Conservation (phyloP, 2,113 vertebrate species). For the Genyomyrus donnyi region DNA sequence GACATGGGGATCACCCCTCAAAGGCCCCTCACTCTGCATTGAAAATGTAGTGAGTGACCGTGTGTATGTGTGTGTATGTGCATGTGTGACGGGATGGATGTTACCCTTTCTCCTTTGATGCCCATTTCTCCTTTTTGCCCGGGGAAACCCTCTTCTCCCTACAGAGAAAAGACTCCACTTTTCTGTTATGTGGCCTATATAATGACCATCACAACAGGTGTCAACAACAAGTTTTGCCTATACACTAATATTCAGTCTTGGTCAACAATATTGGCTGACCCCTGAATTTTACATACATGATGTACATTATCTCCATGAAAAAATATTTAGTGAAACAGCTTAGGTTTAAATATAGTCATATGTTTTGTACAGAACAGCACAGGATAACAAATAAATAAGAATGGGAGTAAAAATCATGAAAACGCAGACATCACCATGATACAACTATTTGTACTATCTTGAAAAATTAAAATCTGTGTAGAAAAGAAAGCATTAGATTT, state of each 20-base stretch:
- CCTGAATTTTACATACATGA: background rate
- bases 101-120: constrained; percentile 74
- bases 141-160: constrained; percentile 89
- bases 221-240: background rate
- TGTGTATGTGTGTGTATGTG: too few relatives aligned
- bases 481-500: background rate
- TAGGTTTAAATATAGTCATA: background rate
- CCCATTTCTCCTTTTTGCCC: constrained; percentile 84
- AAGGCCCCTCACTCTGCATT: background rate
- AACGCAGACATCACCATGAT: background rate
- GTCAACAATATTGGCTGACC: background rate
- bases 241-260: background rate
- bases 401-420: background rate
- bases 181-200: background rate
- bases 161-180: constrained; percentile 2
- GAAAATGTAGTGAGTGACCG: background rate
- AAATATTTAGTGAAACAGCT: background rate
- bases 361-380: background rate
- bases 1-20: background rate
- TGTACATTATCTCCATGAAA: background rate
- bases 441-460: background rate
- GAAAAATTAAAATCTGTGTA: background rate
- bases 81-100: background rate
- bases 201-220: background rate
- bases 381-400: background rate